Percentiles rank a stretch among this genome's conserved stretches.
phyloP scores from a whole-genome alignment of 2,113 vertebrate genomes.

The Muntiacus muntjak region DNA sequence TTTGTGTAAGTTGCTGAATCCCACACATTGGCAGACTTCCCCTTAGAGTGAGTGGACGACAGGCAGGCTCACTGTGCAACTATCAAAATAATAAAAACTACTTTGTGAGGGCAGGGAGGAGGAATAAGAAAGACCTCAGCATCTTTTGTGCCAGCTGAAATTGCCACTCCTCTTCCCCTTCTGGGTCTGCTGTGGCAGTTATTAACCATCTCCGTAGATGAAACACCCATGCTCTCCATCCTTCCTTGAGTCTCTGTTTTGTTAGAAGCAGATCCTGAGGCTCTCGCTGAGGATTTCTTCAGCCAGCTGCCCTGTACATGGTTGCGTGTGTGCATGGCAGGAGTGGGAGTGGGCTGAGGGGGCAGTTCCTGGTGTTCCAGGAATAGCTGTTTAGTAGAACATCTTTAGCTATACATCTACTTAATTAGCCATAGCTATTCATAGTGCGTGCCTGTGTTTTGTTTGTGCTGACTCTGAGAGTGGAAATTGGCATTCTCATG shows the following conservation, averaged over 20 bases:
- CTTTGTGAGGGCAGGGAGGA: background rate
- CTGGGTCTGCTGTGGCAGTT: background rate
- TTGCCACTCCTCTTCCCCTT: background rate
- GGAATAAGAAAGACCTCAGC: background rate
- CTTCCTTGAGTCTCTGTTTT: background rate
- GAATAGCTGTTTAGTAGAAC: background rate
- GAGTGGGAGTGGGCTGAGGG: background rate
- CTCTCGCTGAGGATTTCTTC: background rate
- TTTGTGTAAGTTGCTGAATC: background rate
- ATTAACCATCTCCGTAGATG: background rate
- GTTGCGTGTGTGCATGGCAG: background rate
- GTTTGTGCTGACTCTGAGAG: background rate
- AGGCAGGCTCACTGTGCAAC: background rate
- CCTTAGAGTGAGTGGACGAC: background rate
- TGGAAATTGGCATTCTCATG: background rate
- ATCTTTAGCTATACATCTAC: background rate
- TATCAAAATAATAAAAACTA: background rate
- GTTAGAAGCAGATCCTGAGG: background rate
- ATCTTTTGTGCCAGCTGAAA: background rate
- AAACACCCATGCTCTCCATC: background rate
- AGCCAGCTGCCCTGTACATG: background rate
- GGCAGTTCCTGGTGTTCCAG: background rate
- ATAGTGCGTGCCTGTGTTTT: background rate
- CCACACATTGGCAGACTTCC: background rate
- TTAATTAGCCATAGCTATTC: too few species aligned